phyloP scores from a whole-genome alignment of 2,113 vertebrate genomes.

The Riparia riparia region DNA sequence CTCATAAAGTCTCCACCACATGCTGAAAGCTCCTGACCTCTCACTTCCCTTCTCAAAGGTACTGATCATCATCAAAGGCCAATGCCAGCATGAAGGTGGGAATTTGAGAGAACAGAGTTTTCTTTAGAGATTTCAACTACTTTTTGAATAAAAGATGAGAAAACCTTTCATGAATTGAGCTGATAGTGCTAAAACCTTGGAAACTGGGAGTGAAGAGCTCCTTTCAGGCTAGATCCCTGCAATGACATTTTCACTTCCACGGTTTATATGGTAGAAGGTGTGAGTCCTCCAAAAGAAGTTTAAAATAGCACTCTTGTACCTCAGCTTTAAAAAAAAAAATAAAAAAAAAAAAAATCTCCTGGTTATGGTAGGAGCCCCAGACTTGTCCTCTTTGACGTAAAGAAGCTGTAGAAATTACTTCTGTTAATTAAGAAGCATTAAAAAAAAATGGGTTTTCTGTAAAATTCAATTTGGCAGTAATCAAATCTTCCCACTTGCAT shows the following conservation, averaged over 20 bases:
- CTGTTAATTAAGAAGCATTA: not conserved
- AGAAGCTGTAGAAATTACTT: not conserved
- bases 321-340: not conserved
- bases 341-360: not conserved
- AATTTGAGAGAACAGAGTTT: slow-evolving; percentile 43
- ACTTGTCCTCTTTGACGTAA: not conserved
- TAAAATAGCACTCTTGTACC: not conserved
- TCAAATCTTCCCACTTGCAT: not conserved
- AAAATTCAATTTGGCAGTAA: not conserved
- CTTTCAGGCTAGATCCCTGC: slow-evolving; percentile 15
- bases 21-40: slow-evolving; percentile 62
- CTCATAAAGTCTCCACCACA: slow-evolving; percentile 40
- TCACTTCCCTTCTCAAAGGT: slow-evolving; percentile 44
- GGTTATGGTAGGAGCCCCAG: not conserved
- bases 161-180: slow-evolving; percentile 64
- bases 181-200: slow-evolving; percentile 56
- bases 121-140: slow-evolving; percentile 47
- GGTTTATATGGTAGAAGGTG: not conserved
- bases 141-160: slow-evolving; percentile 73
- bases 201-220: not conserved
- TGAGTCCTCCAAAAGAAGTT: not conserved
- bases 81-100: slow-evolving; percentile 42
- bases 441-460: not conserved
- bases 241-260: not conserved
- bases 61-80: slow-evolving; percentile 67